Evolutionary conservation across 2,888 invertebrate genomes (phyloP), one percentile per base, ranked within the genome.

Genomic region (Deilephila porcellus): DNA sequence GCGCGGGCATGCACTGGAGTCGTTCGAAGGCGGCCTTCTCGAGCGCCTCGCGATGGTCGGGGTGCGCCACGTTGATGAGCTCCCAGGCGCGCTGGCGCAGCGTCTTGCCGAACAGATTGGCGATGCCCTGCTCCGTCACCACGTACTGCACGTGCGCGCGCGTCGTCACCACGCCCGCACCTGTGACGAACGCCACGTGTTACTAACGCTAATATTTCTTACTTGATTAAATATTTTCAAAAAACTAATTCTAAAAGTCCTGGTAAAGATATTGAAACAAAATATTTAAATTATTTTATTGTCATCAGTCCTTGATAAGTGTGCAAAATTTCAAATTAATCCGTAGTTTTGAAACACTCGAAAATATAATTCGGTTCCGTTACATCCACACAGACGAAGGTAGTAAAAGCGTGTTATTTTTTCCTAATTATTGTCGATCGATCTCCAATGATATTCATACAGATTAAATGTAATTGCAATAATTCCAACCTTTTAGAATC

Each of bases 111-210:
- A 98, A 99, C 70, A 99, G 93, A 74, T 96, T 95, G 0, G 99
- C 99, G 79, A 99, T 97, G 20, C 99, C 99, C 80, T 97, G 96
- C 88, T 99, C 99, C 0, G 99, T 99, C 0, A 99, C 99, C 4
- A 99, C 96, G 89, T 99, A 99, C 88, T 99, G 98, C 0, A 98
- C 98, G 89, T 99, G 99, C 0, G 98, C 98, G 78, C 99, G 96
- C 0, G 97, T 97, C 0, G 98, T 98, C 20, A 99, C 98, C 5
- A 99, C 98, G n/a, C 99, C 99, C 75, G 98, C 98, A 83, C 99
- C 98, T 97, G 71, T 0, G 0, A 17, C 0, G 17, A 14, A 29
- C 1, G 8, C 32, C 5, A 29, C 0, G 11, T 14, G 11, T 45
- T 45, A 45, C 45, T 45, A 45, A 14, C 3, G 14, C 45, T 11